Evolutionary conservation across 1,140 invertebrate genomes (phyloP).

Genomic region (Eciton burchellii): DNA sequence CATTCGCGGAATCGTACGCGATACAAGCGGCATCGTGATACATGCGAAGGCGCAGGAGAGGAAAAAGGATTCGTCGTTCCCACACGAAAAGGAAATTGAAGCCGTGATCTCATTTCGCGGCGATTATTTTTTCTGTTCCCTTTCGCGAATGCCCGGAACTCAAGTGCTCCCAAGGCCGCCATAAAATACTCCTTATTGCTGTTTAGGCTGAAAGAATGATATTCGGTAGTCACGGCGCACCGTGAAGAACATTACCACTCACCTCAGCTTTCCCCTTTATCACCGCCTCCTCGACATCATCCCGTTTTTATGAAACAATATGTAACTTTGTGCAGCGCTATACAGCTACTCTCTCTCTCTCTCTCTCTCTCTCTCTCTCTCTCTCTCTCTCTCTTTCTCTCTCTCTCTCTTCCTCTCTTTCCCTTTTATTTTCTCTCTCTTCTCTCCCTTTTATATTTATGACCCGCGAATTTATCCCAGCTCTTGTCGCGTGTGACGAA

Average conservation of each 20-base stretch:
- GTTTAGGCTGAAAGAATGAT: conserved; percentile 53
- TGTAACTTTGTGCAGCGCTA: conserved; percentile 60
- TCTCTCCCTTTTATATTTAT: conserved; percentile 66
- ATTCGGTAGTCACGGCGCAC: conserved; percentile 58
- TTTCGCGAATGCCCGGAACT: conserved; percentile 10
- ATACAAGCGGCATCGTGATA: background rate
- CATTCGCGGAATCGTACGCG: background rate
- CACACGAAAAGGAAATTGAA: background rate
- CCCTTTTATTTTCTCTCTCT: no score
- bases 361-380: no score
- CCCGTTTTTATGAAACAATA: conserved; percentile 53
- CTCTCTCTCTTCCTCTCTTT: no score
- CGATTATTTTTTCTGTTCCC: background rate
- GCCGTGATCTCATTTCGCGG: background rate
- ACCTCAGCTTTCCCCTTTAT: conserved; percentile 26
- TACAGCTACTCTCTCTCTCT: background rate
- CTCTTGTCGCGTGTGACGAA: background rate
- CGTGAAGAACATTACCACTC: background rate
- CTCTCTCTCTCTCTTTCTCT: no score
- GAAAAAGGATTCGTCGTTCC: background rate
- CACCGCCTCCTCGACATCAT: conserved; percentile 11
- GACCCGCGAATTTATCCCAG: conserved; percentile 60
- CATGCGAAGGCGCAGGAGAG: background rate
- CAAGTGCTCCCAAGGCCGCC: conserved; percentile 35
- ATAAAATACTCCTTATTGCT: conserved; percentile 69